Percentiles rank a stretch among this genome's conserved stretches.
Evolutionary conservation across 2,797 vertebrate genomes (phyloP).

Genomic region (Prionace glauca): DNA sequence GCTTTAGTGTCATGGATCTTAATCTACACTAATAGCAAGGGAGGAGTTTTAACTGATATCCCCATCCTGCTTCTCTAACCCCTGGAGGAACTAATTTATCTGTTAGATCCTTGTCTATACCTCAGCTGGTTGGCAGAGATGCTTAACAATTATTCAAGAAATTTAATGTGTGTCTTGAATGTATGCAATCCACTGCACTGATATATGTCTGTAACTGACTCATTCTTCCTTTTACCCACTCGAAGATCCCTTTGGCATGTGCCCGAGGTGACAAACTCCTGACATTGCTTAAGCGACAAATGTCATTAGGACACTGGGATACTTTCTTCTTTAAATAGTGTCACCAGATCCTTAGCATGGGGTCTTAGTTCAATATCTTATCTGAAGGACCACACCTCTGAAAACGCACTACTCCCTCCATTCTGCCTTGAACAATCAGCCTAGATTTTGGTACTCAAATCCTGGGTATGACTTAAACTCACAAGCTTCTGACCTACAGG

Average conservation of each 20-base stretch:
- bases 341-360: neutral
- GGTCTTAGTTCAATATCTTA: no score
- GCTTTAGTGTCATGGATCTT: neutral
- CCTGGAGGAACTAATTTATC: neutral
- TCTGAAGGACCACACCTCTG: neutral
- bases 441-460: neutral
- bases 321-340: neutral
- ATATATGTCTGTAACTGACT: neutral
- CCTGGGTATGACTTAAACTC: neutral
- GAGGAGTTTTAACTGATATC: neutral
- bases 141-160: neutral
- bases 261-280: neutral
- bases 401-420: neutral
- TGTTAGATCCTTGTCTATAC: neutral
- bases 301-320: neutral
- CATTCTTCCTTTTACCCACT: neutral
- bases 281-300: neutral
- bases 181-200: neutral
- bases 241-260: neutral
- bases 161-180: neutral
- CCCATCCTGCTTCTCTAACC: neutral
- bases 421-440: neutral
- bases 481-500: slow-evolving; percentile 6
- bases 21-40: neutral
- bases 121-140: neutral